phyloP scores from a whole-genome alignment of 2,113 vertebrate species.

The Gopherus flavomarginatus region DNA sequence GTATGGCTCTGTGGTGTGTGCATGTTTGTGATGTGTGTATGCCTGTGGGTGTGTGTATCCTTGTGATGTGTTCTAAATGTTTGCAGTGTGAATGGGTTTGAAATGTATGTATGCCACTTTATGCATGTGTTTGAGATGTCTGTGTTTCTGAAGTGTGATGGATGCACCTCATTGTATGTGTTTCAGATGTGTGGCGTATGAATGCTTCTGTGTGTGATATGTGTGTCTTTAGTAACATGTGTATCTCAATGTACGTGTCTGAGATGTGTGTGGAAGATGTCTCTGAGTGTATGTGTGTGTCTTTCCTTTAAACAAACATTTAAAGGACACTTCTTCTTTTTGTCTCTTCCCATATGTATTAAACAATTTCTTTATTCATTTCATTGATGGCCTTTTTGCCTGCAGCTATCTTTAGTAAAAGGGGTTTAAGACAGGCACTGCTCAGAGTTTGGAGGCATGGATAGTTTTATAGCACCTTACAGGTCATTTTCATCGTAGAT shows the following conservation, averaged over 20 bases:
- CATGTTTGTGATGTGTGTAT: background rate
- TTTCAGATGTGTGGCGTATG: background rate
- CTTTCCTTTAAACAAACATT: background rate
- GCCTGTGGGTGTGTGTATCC: background rate
- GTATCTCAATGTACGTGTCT: background rate
- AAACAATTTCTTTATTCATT: background rate
- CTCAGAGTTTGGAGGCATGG: background rate
- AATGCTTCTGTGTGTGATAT: background rate
- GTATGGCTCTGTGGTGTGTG: background rate
- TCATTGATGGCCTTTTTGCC: background rate
- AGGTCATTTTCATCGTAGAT: background rate
- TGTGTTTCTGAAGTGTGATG: background rate
- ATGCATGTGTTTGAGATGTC: background rate
- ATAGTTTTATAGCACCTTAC: background rate
- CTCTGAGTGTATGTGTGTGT: background rate
- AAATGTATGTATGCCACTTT: background rate
- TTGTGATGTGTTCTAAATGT: background rate
- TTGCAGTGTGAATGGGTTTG: background rate
- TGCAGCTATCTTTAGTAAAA: background rate
- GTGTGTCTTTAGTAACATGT: background rate
- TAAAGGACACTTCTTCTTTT: background rate
- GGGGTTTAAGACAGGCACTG: background rate
- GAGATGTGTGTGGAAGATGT: background rate
- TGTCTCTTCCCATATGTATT: background rate
- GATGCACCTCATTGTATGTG: background rate